Evolutionary conservation across 2,113 vertebrate genomes (phyloP), one percentile per base, ranked within the genome.

Genomic region (Melanerpes aurifrons): DNA sequence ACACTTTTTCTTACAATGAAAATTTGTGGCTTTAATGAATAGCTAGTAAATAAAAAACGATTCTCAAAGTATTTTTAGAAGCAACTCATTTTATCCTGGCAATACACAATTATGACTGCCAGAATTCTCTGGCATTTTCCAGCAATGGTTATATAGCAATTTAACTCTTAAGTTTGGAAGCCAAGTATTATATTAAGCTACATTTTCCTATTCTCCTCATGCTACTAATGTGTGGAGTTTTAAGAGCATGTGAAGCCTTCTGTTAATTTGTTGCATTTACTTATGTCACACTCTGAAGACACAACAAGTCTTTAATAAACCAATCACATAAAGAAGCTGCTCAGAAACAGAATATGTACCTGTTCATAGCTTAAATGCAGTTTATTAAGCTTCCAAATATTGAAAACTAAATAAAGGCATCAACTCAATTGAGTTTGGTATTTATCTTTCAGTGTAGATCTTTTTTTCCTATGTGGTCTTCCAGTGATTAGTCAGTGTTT

Each of bases 401-500:
- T 25, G 47, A 77, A 68, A 95, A 90, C 10, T 67, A 93, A 73
- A 87, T 64, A 75, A 68, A 95, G 40, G 10, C 12, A 89, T 73
- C 74, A 64, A 87, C 63, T 29, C 7, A 69, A 66, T 93, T 86
- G 74, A 80, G 43, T 85, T 86, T 92, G 29, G 26, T 56, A 72
- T 87, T 92, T 92, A 92, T 13, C 77, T 92, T 78, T 80, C 21
- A 92, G 17, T 85, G 76, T 20, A 74, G 50, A 84, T 43, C 26
- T 37, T 56, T 61, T 72, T 85, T 80, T 93, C 32, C 66, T 73
- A 50, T 68, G 59, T 78, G 15, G 45, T 89, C 56, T 95, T 57
- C 53, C 82, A 94, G 63, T 20, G 37, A 86, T 89, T 83, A 95
- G 59, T 79, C 69, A 87, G 21, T 78, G 47, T 91, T 83, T 95